phyloP scores from a whole-genome alignment of 2,888 invertebrate genomes.

The Nephrotoma flavescens region DNA sequence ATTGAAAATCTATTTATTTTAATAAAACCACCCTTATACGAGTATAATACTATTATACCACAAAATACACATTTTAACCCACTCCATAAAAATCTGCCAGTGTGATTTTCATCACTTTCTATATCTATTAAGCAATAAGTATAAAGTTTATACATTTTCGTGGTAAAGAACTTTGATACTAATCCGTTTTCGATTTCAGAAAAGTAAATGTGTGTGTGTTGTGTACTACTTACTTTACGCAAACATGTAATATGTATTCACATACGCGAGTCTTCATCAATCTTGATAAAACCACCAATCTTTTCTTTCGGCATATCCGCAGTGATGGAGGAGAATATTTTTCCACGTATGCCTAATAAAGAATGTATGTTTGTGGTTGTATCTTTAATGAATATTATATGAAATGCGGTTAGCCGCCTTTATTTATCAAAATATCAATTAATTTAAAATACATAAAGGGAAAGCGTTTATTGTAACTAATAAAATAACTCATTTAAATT shows the following conservation, averaged over 20 bases:
- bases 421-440: not conserved
- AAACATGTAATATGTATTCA: not conserved
- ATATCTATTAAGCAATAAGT: not conserved
- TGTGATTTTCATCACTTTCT: not conserved
- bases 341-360: not conserved
- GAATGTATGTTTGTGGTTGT: not conserved
- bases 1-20: not conserved
- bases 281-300: not conserved
- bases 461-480: not conserved
- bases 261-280: not conserved
- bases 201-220: not conserved
- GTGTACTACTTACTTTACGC: no score
- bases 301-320: not conserved
- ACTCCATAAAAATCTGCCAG: not conserved
- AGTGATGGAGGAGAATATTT: not conserved
- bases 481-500: not conserved
- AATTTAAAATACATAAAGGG: not conserved
- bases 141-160: not conserved
- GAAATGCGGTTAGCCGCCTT: not conserved
- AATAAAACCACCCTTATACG: not conserved
- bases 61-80: not conserved
- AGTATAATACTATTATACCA: not conserved
- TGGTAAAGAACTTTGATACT: not conserved
- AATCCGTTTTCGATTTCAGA: not conserved
- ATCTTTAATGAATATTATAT: not conserved